phyloP scores from a whole-genome alignment of 2,113 vertebrate genomes.

The Enhydra lutris region DNA sequence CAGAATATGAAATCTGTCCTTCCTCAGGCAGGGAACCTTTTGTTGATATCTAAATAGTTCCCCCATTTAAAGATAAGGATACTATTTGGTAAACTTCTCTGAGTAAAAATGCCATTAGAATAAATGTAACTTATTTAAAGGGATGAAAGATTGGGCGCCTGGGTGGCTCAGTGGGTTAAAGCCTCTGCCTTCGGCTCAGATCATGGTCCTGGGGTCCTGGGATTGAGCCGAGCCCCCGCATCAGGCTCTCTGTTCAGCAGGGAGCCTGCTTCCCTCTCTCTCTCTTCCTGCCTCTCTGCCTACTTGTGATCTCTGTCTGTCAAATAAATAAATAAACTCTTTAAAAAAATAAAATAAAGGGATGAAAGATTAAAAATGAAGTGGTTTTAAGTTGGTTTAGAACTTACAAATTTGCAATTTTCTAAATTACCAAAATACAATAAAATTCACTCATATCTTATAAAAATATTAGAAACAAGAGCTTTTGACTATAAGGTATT shows the following conservation, averaged over 20 bases:
- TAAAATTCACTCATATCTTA: neutral
- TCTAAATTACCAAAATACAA: neutral
- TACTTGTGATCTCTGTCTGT: no score
- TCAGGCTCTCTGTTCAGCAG: no score
- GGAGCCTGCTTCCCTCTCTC: no score
- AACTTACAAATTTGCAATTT: neutral
- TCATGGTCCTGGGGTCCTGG: no score
- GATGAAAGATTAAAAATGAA: neutral
- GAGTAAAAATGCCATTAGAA: neutral
- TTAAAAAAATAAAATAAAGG: neutral
- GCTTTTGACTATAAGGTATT: neutral
- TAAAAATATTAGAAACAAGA: neutral
- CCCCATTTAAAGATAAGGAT: neutral
- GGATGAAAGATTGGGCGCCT: neutral
- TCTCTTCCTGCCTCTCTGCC: no score
- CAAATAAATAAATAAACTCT: no score
- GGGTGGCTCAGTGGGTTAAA: no score
- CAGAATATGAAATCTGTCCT: neutral
- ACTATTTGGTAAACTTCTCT: neutral
- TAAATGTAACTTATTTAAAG: neutral
- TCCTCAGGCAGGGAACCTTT: neutral
- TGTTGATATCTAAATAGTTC: neutral
- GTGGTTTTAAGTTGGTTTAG: neutral
- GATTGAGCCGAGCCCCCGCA: no score
- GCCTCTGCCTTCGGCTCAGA: no score